A percentile compares a stretch with the other conserved stretches of the same genome.
Conservation (phyloP, 2,113 vertebrate genomes). For the Clarias gariepinus region DNA sequence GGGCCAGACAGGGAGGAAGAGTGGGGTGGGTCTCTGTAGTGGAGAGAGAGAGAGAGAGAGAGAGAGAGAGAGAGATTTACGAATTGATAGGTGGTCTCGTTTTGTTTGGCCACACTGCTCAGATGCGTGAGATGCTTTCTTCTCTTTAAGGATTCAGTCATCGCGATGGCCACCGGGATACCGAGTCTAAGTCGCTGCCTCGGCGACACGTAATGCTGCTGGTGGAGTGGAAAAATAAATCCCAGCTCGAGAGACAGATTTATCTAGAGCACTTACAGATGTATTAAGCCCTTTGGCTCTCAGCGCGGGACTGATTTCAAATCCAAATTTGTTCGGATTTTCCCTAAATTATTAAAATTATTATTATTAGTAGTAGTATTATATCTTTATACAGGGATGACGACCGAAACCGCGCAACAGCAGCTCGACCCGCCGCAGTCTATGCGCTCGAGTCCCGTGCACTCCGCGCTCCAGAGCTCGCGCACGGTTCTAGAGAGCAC, state of each 20-base stretch:
- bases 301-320: neutral
- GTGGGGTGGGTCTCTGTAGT: constrained; percentile 63
- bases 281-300: neutral
- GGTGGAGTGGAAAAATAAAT: constrained; percentile 27
- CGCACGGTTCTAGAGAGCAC: constrained; percentile 76
- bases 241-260: neutral
- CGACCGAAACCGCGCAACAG: constrained; percentile 80
- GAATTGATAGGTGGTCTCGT: constrained; percentile 72
- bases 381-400: constrained; percentile 78
- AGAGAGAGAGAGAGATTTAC: constrained; percentile 67
- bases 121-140: constrained; percentile 65
- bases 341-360: too few species aligned
- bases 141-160: constrained; percentile 64
- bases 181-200: constrained; percentile 55
- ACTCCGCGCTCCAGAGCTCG: constrained; percentile 73
- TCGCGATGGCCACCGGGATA: constrained; percentile 69
- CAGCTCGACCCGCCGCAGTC: constrained; percentile 73
- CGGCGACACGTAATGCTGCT: constrained; percentile 51
- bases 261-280: neutral
- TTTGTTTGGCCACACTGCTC: constrained; percentile 67
- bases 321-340: neutral
- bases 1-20: constrained; percentile 62
- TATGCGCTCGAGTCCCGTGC: constrained; percentile 75
- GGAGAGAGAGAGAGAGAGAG: constrained; percentile 62
- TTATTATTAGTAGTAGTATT: neutral